phyloP scores from a whole-genome alignment of 2,113 vertebrate genomes.

The Dolichotis patagonum region DNA sequence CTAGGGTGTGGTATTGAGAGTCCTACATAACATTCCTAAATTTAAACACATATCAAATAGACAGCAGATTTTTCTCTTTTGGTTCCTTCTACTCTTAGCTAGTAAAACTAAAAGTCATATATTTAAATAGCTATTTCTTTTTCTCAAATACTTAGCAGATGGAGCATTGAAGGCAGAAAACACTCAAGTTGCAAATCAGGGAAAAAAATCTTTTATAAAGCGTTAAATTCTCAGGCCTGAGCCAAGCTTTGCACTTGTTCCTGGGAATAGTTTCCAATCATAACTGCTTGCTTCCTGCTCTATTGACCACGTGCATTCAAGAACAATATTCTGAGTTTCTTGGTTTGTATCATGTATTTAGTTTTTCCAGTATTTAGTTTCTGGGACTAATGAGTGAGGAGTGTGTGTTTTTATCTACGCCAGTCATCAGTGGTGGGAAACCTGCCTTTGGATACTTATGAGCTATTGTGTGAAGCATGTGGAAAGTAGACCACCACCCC shows the following conservation, averaged over 20 bases:
- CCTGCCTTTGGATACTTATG: constrained; percentile 52
- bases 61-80: not conserved
- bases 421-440: constrained; percentile 59
- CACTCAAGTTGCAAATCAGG: not conserved
- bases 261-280: not conserved
- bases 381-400: constrained; percentile 64
- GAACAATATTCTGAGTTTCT: not conserved
- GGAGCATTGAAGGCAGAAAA: not conserved
- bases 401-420: constrained; percentile 20
- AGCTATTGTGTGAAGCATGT: not conserved
- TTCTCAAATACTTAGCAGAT: too few relatives aligned
- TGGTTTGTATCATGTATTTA: not conserved
- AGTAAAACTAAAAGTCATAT: not conserved
- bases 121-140: not conserved
- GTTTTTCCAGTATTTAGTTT: not conserved
- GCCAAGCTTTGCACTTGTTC: not conserved
- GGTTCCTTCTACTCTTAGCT: not conserved
- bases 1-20: not conserved
- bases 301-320: not conserved
- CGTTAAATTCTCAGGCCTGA: not conserved
- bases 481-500: not conserved
- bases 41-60: not conserved
- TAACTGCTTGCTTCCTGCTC: not conserved
- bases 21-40: not conserved
- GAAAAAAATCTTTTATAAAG: not conserved